Conservation (phyloP, 92 coral and sea anemone species). For the Phymanthus crucifer region DNA sequence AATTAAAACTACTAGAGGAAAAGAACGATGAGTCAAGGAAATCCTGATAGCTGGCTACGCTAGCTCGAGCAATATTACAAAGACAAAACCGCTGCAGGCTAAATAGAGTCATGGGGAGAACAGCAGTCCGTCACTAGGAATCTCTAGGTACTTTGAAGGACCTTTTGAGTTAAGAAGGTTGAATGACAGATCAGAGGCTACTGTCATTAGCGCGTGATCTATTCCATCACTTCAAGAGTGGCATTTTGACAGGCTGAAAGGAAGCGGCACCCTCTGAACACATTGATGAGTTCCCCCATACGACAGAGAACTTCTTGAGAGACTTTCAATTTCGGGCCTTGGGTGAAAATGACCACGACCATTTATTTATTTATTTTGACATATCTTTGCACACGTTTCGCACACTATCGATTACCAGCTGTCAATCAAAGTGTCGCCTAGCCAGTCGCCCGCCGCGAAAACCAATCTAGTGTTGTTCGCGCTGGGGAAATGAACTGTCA, state of each 20-base stretch:
- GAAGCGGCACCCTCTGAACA: constrained; percentile 75
- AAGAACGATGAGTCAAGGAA: constrained; percentile 1
- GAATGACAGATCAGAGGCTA: constrained; percentile 72
- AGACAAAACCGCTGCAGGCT: constrained; percentile 35
- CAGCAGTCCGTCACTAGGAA: constrained; percentile 15
- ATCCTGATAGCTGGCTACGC: background rate
- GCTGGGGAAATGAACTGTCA: constrained; percentile 95
- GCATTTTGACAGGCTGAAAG: constrained; percentile 77
- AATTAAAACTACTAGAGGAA: constrained; percentile 60
- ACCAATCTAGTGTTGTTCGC: constrained; percentile 84
- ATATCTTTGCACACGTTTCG: constrained; percentile 77
- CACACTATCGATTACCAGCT: constrained; percentile 86
- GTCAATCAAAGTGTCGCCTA: constrained; percentile 82
- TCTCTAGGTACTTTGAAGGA: constrained; percentile 35
- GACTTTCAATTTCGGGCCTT: constrained; percentile 79
- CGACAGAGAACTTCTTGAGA: constrained; percentile 80
- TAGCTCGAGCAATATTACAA: constrained; percentile 28
- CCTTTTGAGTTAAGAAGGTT: constrained; percentile 54
- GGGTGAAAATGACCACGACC: constrained; percentile 77
- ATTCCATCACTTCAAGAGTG: constrained; percentile 51
- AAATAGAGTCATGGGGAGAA: background rate
- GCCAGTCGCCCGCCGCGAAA: constrained; percentile 88
- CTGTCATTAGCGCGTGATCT: constrained; percentile 69
- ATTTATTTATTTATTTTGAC: constrained; percentile 82
- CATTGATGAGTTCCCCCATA: constrained; percentile 69